Base-by-base conservation (phyloP, 2,113 vertebrate genomes). In the Anguilla rostrata region DNA sequence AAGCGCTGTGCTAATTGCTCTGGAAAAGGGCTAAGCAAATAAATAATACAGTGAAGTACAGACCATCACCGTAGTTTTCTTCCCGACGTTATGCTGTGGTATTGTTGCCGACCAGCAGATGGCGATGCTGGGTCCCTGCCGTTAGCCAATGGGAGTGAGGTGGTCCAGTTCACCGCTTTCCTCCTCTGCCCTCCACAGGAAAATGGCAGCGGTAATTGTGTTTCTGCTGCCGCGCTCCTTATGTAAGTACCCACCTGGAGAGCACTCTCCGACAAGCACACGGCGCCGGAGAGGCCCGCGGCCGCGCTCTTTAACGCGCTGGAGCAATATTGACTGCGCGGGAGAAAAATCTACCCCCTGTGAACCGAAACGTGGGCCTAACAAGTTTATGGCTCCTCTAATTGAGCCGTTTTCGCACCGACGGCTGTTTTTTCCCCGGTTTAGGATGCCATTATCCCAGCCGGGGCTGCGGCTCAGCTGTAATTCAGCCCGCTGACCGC, bases 351-450 rank as follows among this genome's bases (percentile, higher is more conserved):
- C 39, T 66, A 18, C 63, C 90, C 89, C 87, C 78, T 40, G 87
- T 81, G 89, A 89, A 89, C 90, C 86, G 3, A 78, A 29, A 90
- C 80, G 90, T 91, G 91, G 90, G 90, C 92, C 90, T 92, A 94
- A 95, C 90, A 39, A 93, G 92, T 95, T 94, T 94, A 93, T 83
- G 82, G 88, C 90, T 86, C 84, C 86, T 86, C 90, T 95, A 95
- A 96, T 94, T 95, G 94, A 95, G 93, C 92, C 91, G 90, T 94
- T 95, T 94, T 94, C 92, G 91, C 93, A 93, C 92, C 91, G 92
- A 91, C 90, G 87, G 90, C 90, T 91, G 86, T 92, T 94, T 92
- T 91, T 90, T 93, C 89, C 91, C 89, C 91, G 90, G 92, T 75
- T 91, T 88, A 91, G 88, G 88, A 90, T 9, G 56, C 87, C 89